Evolutionary conservation across 2,797 vertebrate genomes (phyloP).

Genomic region (Syngnathus acus): DNA sequence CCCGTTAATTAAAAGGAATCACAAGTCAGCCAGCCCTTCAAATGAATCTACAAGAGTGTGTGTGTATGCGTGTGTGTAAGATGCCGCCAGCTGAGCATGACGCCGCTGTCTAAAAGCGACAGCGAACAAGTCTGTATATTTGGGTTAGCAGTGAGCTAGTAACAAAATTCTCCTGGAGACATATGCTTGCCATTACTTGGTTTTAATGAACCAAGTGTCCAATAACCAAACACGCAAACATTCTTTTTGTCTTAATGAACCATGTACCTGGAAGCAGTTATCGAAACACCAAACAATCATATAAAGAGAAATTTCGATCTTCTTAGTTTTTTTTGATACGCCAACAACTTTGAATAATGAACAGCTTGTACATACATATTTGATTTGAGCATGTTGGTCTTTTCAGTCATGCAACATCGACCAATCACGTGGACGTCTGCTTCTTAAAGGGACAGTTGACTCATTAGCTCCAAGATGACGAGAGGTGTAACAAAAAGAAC

Average conservation of each 20-base stretch:
- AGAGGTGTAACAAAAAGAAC: background rate
- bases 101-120: background rate
- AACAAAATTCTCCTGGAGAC: background rate
- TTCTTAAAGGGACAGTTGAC: background rate
- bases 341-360: no score
- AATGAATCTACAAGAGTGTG: conserved; percentile 76
- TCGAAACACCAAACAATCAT: no score
- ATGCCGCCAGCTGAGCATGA: conserved; percentile 40
- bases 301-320: no score
- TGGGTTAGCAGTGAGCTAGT: background rate
- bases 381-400: background rate
- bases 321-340: no score
- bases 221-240: background rate
- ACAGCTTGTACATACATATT: background rate
- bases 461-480: background rate
- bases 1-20: conserved; percentile 77
- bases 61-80: conserved; percentile 54
- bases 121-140: background rate
- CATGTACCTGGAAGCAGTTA: background rate
- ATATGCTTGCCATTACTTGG: background rate
- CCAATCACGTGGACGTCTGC: background rate
- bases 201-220: background rate
- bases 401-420: background rate
- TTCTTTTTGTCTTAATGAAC: background rate
- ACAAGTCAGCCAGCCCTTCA: conserved; percentile 74